phyloP scores from a whole-genome alignment of 1,140 invertebrate species.

The Hypsibius dujardini region DNA sequence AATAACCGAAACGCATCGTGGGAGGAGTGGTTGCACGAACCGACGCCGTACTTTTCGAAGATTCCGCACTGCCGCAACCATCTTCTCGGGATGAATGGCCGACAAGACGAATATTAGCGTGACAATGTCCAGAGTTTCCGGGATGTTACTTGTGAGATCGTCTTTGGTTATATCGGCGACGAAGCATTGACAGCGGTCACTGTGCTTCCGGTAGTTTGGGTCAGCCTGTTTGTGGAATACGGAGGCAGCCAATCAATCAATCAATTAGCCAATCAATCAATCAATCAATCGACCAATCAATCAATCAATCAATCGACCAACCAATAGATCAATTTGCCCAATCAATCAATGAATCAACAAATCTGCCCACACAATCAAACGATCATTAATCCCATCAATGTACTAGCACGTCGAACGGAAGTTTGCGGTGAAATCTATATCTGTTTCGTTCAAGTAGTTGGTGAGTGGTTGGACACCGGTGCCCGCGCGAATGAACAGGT shows the following conservation, averaged over 20 bases:
- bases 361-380: too few relatives aligned
- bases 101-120: conserved; percentile 62
- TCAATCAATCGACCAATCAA: too few relatives aligned
- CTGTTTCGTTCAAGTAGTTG: too few relatives aligned
- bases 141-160: conserved; percentile 21
- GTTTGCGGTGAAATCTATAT: too few relatives aligned
- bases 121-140: conserved; percentile 43
- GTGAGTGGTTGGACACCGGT: too few relatives aligned
- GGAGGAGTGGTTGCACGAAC: too few relatives aligned
- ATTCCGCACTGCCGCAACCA: conserved; percentile 48
- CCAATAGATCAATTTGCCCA: too few relatives aligned
- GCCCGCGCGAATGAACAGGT: too few relatives aligned
- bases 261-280: background rate
- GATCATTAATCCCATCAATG: too few relatives aligned
- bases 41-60: conserved; percentile 38
- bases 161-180: conserved; percentile 38
- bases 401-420: too few relatives aligned
- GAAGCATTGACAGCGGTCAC: conserved; percentile 51
- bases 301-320: too few relatives aligned
- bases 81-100: conserved; percentile 59
- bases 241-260: background rate
- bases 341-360: too few relatives aligned
- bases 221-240: background rate
- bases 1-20: conserved; percentile 21
- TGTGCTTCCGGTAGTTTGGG: background rate